These are phyloP conservation scores for Pachyseris speciosa DNA, from an alignment of 64 coral and sea anemone species.

Conservation along the genomic window DNA sequence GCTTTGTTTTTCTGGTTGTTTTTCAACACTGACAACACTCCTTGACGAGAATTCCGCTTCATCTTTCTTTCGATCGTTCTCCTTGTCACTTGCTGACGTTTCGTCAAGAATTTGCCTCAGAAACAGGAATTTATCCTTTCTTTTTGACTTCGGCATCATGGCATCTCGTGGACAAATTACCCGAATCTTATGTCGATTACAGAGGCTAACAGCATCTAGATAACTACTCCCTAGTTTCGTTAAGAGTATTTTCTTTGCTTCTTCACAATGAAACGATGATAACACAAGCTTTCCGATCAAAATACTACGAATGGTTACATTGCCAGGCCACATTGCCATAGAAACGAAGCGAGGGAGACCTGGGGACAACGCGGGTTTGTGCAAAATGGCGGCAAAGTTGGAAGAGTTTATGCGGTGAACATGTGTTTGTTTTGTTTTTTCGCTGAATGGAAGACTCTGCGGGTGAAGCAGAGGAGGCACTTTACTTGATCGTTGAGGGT, in stretches of 20 bases:
- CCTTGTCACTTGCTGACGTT: constrained; percentile 15
- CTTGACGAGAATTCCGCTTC: neutral
- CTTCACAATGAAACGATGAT: neutral
- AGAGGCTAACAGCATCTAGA: too few species aligned
- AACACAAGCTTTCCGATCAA: neutral
- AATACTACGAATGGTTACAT: too few species aligned
- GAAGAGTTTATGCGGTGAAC: constrained; percentile 11
- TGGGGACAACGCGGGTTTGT: neutral
- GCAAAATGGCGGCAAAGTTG: constrained; percentile 74
- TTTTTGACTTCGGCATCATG: constrained; percentile 38
- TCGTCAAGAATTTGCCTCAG: constrained; percentile 88
- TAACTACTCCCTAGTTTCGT: too few species aligned
- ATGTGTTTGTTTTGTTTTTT: constrained; percentile 19
- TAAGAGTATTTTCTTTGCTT: too few species aligned
- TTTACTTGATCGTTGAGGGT: constrained; percentile 79
- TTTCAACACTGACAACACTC: neutral
- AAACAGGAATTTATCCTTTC: constrained; percentile 81
- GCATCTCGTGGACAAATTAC: neutral
- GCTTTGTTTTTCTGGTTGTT: neutral
- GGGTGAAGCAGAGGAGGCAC: constrained; percentile 12
- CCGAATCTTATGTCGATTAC: too few species aligned
- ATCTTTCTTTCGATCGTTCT: constrained; percentile 15
- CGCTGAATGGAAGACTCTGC: constrained; percentile 45
- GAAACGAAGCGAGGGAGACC: constrained; percentile 2
- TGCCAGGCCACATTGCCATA: too few species aligned